phyloP scores from a whole-genome alignment of 2,888 invertebrate genomes.

The Cremastinae sp. region DNA sequence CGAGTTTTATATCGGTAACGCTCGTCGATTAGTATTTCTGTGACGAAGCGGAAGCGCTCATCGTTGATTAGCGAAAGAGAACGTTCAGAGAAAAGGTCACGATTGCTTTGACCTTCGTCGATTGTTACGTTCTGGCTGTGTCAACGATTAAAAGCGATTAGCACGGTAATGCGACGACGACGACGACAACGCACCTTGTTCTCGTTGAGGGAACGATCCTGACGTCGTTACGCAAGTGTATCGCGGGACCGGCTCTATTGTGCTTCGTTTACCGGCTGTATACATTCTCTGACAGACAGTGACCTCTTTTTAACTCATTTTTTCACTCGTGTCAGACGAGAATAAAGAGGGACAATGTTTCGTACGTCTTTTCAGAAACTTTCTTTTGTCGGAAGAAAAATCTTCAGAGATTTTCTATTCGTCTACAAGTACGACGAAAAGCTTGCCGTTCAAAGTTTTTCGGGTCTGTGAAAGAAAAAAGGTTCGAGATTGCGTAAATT shows the following conservation, averaged over 20 bases:
- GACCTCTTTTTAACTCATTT: constrained; percentile 13
- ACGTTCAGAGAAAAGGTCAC: constrained; percentile 8
- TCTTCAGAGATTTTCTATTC: not conserved
- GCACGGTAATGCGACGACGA: constrained; percentile 41
- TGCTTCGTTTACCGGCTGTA: constrained; percentile 39
- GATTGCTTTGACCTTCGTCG: constrained; percentile 38
- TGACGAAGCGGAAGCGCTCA: constrained; percentile 12
- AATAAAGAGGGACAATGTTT: not conserved
- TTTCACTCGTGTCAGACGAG: constrained; percentile 9
- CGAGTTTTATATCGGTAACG: not conserved
- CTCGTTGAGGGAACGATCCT: constrained; percentile 27
- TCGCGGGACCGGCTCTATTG: constrained; percentile 48
- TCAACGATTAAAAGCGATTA: constrained; percentile 40
- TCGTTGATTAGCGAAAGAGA: constrained; percentile 38
- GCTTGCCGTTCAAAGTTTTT: too few relatives aligned
- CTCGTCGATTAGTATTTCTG: constrained; percentile 11
- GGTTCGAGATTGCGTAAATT: too few relatives aligned
- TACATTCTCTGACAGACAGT: constrained; percentile 35
- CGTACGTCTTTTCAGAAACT: not conserved
- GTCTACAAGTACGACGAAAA: too few relatives aligned
- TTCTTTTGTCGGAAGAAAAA: not conserved
- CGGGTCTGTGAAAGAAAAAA: too few relatives aligned
- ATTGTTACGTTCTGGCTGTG: constrained; percentile 1
- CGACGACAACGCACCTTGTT: constrained; percentile 50
- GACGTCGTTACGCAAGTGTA: constrained; percentile 51